Evolutionary conservation across 2,888 invertebrate genomes (phyloP).

Genomic region (Phoenoteleia sp.): DNA sequence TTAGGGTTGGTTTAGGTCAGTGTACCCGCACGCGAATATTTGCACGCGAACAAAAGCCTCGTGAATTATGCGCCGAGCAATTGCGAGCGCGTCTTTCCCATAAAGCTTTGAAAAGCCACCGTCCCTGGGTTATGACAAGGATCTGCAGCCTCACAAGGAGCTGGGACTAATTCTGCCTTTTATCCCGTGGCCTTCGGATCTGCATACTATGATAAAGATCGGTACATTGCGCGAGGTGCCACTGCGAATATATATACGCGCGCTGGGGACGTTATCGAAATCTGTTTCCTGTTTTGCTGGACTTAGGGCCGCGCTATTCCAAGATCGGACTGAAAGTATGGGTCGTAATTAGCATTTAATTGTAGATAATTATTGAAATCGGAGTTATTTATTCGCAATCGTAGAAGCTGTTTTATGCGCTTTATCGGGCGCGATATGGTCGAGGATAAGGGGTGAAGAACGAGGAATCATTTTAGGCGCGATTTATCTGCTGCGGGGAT

Average conservation of each 20-base stretch:
- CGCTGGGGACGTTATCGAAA: constrained; percentile 50
- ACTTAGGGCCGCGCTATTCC: constrained; percentile 46
- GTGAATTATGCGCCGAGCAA: constrained; percentile 54
- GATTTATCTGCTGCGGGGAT: background rate
- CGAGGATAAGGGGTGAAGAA: constrained; percentile 28
- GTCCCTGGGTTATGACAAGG: constrained; percentile 71
- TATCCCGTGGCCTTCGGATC: constrained; percentile 67
- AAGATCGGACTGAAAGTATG: constrained; percentile 39
- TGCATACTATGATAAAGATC: constrained; percentile 68
- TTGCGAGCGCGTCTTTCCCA: constrained; percentile 45
- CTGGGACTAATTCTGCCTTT: constrained; percentile 66
- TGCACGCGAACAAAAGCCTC: constrained; percentile 59
- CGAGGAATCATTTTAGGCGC: constrained; percentile 15
- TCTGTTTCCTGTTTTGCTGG: constrained; percentile 51
- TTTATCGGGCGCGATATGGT: constrained; percentile 26
- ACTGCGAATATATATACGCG: constrained; percentile 56
- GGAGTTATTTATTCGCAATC: constrained; percentile 35
- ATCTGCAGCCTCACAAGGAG: constrained; percentile 48
- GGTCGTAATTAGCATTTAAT: constrained; percentile 59
- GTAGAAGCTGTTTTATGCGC: background rate
- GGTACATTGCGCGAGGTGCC: constrained; percentile 66
- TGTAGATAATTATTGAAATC: constrained; percentile 59
- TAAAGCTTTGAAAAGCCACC: constrained; percentile 66
- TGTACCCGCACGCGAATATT: constrained; percentile 37
- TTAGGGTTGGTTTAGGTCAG: constrained; percentile 1